Evolutionary conservation across 2,888 invertebrate species (phyloP), one percentile per base, ranked within the genome.

Genomic region (Caenorhabditis sp.): DNA sequence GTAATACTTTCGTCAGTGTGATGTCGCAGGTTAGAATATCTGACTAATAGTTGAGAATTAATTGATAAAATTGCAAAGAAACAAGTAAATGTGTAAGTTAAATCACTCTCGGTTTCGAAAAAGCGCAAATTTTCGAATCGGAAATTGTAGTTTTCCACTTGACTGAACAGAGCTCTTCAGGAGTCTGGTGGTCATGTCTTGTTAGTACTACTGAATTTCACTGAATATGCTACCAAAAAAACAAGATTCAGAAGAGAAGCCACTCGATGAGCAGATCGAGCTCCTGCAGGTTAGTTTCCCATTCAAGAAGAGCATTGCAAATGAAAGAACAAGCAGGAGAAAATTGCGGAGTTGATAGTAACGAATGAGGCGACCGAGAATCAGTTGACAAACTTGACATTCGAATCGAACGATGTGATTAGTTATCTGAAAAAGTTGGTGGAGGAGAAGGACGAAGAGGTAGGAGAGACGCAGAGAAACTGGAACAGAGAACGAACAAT

Each of bases 401-500:
- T 86, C 76, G 84, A 86, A 51, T 80, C 84, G 54, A 86, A 86
- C 79, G 86, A 86, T 72, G 84, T 86, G 70, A 86, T 86, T 24
- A 56, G 75, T 75, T 86, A 85, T 64, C 49, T 81, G 63, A 77
- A 80, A 70, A 77, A 77, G 16, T 64, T 81, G 64, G 76, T 85
- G 26, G 81, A 85, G 51, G 79, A 79, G 56, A 85, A 85, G 63
- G 81, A 85, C 61, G 84, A 84, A 28, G 83, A 83, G 82, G 75
- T 76, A 12, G 14, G 63, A 31, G 69, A 59, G 49, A 22, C 47
- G 51, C n/a, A 38, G 58, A 38, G 38, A 38, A 10, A 38, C 6
- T 10, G 12, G 22, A 41, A 24, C 54, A 73, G 31, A 59, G 73
- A 61, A 47, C 58, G 26, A 64, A 10, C 68, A 74, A 10, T 66